A percentile compares a stretch with the other conserved stretches of the same genome.
These are phyloP conservation scores for Xyrauchen texanus DNA, from an alignment of 2,113 vertebrate species.

Conservation along the genomic window DNA sequence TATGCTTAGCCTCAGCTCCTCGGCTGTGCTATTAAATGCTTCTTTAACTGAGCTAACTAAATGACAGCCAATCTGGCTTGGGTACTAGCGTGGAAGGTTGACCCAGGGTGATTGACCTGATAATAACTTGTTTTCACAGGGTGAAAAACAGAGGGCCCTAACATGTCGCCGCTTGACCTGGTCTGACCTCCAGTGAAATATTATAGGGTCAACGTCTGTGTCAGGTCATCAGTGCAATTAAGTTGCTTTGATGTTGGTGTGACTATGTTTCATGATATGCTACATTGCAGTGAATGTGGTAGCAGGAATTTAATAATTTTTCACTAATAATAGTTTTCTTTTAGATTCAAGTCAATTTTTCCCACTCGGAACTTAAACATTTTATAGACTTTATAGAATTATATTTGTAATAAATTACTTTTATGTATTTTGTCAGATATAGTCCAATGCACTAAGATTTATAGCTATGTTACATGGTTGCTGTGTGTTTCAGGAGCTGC, in stretches of 20 bases:
- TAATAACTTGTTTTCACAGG: slow-evolving; percentile 56
- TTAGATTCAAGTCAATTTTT: no score
- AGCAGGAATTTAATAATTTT: no score
- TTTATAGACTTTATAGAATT: no score
- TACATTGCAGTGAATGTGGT: not conserved
- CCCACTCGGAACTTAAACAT: no score
- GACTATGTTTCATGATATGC: not conserved
- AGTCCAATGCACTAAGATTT: not conserved
- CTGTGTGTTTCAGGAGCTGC: not conserved
- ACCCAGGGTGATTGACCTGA: slow-evolving; percentile 54
- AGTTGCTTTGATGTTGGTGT: slow-evolving; percentile 37
- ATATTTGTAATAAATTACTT: no score
- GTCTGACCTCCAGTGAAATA: slow-evolving; percentile 47
- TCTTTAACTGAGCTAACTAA: slow-evolving; percentile 54
- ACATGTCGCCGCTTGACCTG: slow-evolving; percentile 45
- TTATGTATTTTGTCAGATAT: not conserved
- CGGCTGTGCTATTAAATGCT: slow-evolving; percentile 69
- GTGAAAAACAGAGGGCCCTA: slow-evolving; percentile 22
- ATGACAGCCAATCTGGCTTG: slow-evolving; percentile 48
- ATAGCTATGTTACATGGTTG: no score
- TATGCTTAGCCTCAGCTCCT: slow-evolving; percentile 69
- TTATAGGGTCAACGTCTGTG: slow-evolving; percentile 29
- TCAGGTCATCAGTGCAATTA: slow-evolving; percentile 44
- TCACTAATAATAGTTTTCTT: no score
- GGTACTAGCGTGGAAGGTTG: slow-evolving; percentile 37